Conservation (phyloP, 2,797 vertebrate species). For the Geotrypetes seraphini region DNA sequence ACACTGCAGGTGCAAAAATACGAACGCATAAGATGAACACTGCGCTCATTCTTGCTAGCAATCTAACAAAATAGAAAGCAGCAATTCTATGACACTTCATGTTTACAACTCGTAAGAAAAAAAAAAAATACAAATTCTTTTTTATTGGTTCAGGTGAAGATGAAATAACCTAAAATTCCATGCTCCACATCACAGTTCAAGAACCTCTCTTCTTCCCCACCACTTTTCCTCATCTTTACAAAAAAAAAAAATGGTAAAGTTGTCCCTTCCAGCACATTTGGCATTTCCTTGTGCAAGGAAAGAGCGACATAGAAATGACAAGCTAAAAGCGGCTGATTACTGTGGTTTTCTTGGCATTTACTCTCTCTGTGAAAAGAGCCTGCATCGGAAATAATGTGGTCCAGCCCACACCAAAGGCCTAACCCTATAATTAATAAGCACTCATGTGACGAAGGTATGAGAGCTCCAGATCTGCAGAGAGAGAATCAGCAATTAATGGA, state of each 20-base stretch:
- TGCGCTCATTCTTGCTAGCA: no score
- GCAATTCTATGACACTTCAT: no score
- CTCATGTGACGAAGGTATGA: constrained; percentile 44
- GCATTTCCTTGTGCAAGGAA: constrained; percentile 51
- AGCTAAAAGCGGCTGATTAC: constrained; percentile 53
- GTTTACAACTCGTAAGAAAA: no score
- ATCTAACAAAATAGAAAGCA: no score
- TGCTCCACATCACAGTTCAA: neutral
- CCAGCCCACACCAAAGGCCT: constrained; percentile 41
- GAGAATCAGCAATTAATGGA: constrained; percentile 37
- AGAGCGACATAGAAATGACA: constrained; percentile 50
- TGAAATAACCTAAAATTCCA: neutral
- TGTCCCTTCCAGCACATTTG: constrained; percentile 51
- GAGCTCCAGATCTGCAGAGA: constrained; percentile 42
- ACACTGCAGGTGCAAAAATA: neutral
- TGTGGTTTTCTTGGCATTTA: constrained; percentile 49
- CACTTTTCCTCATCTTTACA: constrained; percentile 19
- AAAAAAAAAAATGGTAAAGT: neutral
- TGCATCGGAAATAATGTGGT: constrained; percentile 49
- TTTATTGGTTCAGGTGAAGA: no score
- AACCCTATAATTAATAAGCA: constrained; percentile 56
- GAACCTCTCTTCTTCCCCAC: neutral
- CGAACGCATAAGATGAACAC: neutral
- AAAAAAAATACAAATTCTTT: no score
- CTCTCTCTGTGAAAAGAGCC: constrained; percentile 47